These are phyloP conservation scores for Bovichtus variegatus DNA, from an alignment of 2,797 vertebrate genomes.

Conservation along the genomic window DNA sequence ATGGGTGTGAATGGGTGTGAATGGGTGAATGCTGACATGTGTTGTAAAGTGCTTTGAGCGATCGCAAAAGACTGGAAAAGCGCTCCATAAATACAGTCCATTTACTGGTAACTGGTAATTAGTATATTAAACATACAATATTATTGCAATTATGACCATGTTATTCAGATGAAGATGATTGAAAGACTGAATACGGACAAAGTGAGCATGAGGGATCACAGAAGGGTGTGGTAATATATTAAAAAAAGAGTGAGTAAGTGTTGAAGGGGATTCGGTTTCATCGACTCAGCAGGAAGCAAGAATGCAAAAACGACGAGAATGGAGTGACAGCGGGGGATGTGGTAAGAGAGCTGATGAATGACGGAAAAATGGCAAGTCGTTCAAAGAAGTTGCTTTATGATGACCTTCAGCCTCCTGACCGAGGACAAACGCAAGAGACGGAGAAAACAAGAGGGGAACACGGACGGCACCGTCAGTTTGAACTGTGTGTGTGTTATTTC, in stretches of 20 bases:
- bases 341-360: constrained; percentile 64
- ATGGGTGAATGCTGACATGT: too few relatives aligned
- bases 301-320: constrained; percentile 58
- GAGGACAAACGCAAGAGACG: constrained; percentile 23
- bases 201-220: constrained; percentile 17
- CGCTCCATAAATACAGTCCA: too few relatives aligned
- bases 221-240: constrained; percentile 1
- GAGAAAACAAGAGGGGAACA: background rate
- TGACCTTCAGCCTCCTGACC: constrained; percentile 45
- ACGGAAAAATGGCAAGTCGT: constrained; percentile 49
- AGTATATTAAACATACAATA: background rate
- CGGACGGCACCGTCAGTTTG: constrained; percentile 7
- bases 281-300: constrained; percentile 77
- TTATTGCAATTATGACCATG: background rate
- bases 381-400: constrained; percentile 11
- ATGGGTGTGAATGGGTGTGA: too few relatives aligned
- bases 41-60: too few relatives aligned
- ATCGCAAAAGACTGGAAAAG: too few relatives aligned
- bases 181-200: constrained; percentile 8
- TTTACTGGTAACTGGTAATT: too few relatives aligned
- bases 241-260: constrained; percentile 41
- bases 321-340: constrained; percentile 51
- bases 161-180: constrained; percentile 7
- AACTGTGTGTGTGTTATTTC: constrained; percentile 1
- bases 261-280: constrained; percentile 72